Evolutionary conservation across 1,140 invertebrate species (phyloP).

Genomic region (Leptonema lineaticorne): DNA sequence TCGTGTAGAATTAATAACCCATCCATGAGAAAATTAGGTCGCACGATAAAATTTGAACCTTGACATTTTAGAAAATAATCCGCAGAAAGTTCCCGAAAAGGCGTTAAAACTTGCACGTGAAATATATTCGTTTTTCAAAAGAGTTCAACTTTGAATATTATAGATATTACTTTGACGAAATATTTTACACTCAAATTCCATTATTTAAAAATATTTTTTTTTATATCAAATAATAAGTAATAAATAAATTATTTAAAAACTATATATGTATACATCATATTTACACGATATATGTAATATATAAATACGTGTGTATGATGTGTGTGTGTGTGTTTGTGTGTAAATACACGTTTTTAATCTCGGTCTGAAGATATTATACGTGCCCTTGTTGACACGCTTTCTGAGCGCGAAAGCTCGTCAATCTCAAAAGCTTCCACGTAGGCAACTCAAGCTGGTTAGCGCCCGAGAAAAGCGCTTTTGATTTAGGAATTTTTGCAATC

Average conservation of each 20-base stretch:
- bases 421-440: not conserved
- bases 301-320: not conserved
- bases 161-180: too few relatives aligned
- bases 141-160: too few relatives aligned
- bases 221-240: too few relatives aligned
- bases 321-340: not conserved
- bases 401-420: not conserved
- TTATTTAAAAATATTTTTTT: too few relatives aligned
- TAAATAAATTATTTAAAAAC: too few relatives aligned
- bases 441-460: not conserved
- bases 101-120: not conserved
- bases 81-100: not conserved
- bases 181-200: too few relatives aligned
- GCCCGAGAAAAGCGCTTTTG: not conserved
- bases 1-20: not conserved
- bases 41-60: not conserved
- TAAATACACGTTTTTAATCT: not conserved
- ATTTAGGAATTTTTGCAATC: not conserved
- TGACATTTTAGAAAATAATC: not conserved
- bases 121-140: too few relatives aligned
- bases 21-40: not conserved
- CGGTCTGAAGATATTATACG: not conserved
- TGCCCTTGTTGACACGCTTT: constrained; percentile 16
- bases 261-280: too few relatives aligned
- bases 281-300: too few relatives aligned